Evolutionary conservation across 2,888 invertebrate species (phyloP).

Genomic region (Gonocerus acuteangulatus): DNA sequence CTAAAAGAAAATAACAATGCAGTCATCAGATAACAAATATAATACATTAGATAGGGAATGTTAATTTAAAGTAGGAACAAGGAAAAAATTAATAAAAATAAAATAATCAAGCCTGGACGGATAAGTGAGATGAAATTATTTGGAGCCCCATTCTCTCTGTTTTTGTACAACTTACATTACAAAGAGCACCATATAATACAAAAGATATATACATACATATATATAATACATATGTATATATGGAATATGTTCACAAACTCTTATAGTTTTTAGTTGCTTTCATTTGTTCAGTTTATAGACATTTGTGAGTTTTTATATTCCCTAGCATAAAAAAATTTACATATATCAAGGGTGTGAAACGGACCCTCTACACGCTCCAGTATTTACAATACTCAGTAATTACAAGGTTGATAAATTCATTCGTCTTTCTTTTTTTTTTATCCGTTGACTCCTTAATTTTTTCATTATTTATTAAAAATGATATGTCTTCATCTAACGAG

Average conservation of each 20-base stretch:
- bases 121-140: slow-evolving; percentile 15
- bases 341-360: slow-evolving; percentile 7
- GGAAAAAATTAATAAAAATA: slow-evolving; percentile 19
- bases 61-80: slow-evolving; percentile 17
- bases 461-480: slow-evolving; percentile 16
- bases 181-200: slow-evolving; percentile 27
- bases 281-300: slow-evolving; percentile 8
- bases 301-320: slow-evolving; percentile 13
- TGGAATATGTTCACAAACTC: slow-evolving; percentile 21
- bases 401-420: slow-evolving; percentile 10
- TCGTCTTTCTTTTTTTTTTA: background rate
- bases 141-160: slow-evolving; percentile 20
- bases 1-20: slow-evolving; percentile 1
- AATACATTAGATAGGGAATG: slow-evolving; percentile 21
- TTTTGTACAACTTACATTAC: slow-evolving; percentile 24
- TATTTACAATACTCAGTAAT: slow-evolving; percentile 24
- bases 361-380: slow-evolving; percentile 8
- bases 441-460: slow-evolving; percentile 2
- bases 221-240: slow-evolving; percentile 21
- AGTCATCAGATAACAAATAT: slow-evolving; percentile 15
- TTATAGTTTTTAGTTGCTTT: slow-evolving; percentile 4
- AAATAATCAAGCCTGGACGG: slow-evolving; percentile 21
- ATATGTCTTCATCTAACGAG: slow-evolving; percentile 10
- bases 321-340: slow-evolving; percentile 4
- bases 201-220: slow-evolving; percentile 20